Base-by-base conservation (phyloP, 2,113 vertebrate genomes). In the Numida meleagris region DNA sequence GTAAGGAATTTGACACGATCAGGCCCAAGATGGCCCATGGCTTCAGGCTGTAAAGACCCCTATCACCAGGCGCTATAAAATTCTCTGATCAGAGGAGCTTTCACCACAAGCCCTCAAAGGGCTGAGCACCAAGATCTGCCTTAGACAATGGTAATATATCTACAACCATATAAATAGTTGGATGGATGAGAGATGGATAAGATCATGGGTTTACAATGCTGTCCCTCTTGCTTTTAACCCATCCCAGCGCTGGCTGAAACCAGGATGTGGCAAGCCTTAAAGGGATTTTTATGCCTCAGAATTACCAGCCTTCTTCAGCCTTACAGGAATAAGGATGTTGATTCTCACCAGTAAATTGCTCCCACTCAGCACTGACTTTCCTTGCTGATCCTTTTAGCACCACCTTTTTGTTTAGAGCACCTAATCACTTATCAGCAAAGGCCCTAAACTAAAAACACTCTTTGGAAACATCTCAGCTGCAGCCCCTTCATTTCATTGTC, bases 121-220 rank as follows among this genome's bases (percentile, higher is more conserved):
- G 72, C 66, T 82, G 94, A 95, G 88, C 2, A 81, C 72, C 85
- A 45, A 14, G 33, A 78, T 71, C 72, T 94, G 75, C 85, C 80
- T 34, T 0, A 86, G 57, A 96, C 95, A 96, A 94, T 93, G 89
- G 91, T 89, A 90, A 57, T 94, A 91, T 58, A 94, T 91, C 95
- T 89, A 14, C 93, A 75, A 65, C 95, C 95, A 67, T 81, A 94
- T 88, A 94, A 95, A 95, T 20, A 93, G 93, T 38, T 36, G 33
- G 48, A 20, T 91, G 94, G 91, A 62, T 86, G 91, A 95, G 89
- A 61, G 85, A 6, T 43, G 94, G 94, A 95, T 94, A 96, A 95
- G 95, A 94, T 97, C 93, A 90, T 43, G 87, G 82, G 59, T 97
- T 96, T 94, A 95, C 93, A 96, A 95, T 91, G 91, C 94, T 94